phyloP scores from a whole-genome alignment of 2,797 vertebrate genomes.

The Cichlasoma orientale region DNA sequence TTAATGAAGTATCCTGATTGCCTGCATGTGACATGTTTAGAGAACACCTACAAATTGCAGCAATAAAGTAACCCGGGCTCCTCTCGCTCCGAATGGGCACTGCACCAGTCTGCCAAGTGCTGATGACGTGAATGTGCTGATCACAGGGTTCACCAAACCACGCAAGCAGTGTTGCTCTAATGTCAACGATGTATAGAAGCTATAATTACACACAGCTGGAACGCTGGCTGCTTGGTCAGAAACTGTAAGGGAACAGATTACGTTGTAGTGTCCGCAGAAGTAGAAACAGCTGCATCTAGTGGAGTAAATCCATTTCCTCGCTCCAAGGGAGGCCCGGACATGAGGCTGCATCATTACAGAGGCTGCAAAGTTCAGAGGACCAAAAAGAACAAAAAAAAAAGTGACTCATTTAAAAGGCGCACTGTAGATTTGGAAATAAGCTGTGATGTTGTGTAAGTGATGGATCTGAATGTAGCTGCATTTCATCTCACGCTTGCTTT shows the following conservation, averaged over 20 bases:
- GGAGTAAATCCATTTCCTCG: conserved; percentile 48
- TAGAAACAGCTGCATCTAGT: conserved; percentile 68
- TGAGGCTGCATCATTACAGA: conserved; percentile 20
- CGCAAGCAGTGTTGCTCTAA: neutral
- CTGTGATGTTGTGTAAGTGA: neutral
- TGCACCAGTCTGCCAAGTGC: neutral
- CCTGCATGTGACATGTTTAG: neutral
- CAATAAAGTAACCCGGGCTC: neutral
- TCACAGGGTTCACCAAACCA: conserved; percentile 15
- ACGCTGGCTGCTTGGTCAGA: conserved; percentile 31
- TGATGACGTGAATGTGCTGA: conserved; percentile 19
- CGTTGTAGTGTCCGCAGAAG: conserved; percentile 53
- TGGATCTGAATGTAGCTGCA: conserved; percentile 15
- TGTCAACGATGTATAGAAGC: conserved; percentile 28
- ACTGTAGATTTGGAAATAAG: neutral
- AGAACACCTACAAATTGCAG: neutral
- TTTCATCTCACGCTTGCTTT: conserved; percentile 19
- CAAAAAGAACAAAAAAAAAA: neutral
- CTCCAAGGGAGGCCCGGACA: conserved; percentile 53
- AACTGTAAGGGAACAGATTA: conserved; percentile 26
- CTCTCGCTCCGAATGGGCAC: neutral
- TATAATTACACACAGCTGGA: conserved; percentile 54
- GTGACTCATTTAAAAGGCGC: neutral
- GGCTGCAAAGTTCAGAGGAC: conserved; percentile 14
- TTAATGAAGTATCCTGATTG: neutral